Conservation (phyloP, 2,888 invertebrate species). For the Drosophila pegasa region DNA sequence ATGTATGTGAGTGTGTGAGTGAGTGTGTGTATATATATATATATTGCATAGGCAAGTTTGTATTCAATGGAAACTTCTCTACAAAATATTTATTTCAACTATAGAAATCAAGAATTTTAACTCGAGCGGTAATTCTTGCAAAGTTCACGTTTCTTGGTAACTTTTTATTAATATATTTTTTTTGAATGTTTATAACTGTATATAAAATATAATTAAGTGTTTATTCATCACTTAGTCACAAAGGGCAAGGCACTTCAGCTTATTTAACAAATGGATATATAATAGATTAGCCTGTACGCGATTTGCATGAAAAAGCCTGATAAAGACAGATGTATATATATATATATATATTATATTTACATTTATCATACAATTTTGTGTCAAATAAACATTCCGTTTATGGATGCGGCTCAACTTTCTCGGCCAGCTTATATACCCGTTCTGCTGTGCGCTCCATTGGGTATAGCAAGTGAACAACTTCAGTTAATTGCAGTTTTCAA, state of each 20-base stretch:
- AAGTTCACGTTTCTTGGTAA: too few species aligned
- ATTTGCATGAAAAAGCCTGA: too few species aligned
- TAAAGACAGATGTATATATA: too few species aligned
- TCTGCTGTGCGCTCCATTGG: not conserved
- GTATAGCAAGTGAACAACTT: conserved; percentile 12
- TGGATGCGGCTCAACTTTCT: too few species aligned
- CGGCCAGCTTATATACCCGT: not conserved
- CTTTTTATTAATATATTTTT: too few species aligned
- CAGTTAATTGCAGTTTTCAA: conserved; percentile 23
- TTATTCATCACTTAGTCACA: not conserved
- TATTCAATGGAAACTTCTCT: not conserved
- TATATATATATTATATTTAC: not conserved
- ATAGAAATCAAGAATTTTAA: not conserved
- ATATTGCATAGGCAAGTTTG: conserved; percentile 7
- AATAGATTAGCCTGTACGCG: too few species aligned
- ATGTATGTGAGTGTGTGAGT: not conserved
- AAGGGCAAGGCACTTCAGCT: not conserved
- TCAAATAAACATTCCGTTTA: not conserved
- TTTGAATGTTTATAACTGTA: too few species aligned
- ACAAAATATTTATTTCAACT: not conserved
- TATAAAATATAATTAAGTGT: not conserved
- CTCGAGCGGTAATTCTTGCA: not conserved
- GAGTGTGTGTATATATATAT: not conserved
- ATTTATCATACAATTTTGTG: not conserved
- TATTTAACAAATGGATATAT: not conserved